Evolutionary conservation across 2,797 vertebrate species (phyloP), one percentile per base, ranked within the genome.

Genomic region (Crypturellus tataupa): DNA sequence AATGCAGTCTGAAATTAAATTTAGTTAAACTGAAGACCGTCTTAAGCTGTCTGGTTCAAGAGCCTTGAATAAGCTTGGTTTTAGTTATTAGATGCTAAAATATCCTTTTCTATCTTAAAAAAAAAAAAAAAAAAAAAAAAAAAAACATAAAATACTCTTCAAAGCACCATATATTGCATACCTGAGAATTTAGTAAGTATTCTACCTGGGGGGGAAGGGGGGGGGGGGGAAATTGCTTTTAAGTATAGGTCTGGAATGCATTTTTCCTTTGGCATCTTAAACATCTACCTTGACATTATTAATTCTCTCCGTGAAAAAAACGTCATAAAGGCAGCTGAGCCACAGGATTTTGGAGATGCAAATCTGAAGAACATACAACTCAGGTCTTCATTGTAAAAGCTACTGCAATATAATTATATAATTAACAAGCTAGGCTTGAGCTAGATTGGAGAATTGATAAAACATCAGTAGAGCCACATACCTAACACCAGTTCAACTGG

Each of bases 1-100:
- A 96, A 97, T 97, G 92, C 90, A 91, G 93, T 56, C 90, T 58
- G 67, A 94, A 98, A 96, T 93, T 51, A 97, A 97, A 96, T 89
- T 83, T 91, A 95, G 96, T 93, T 96, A 91, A 96, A 96, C 89
- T 92, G 21, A 80, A 93, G 84, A 92, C 92, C 89, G 94, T 91
- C 85, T 96, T 72, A 79, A 95, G 96, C 73, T 23, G 15, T 96
- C 95, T 93, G 58, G 88, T 76, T 95, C 64, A 86, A 91, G 62
- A 95, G 85, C 59, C 91, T 97, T 95, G 56, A 71, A 93, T 96
- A 89, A 96, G 81, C 90, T 93, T 90, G 85, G 91, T 91, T 95
- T 90, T 33, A 80, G 67, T 91, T 96, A 78, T 77, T 90, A 97
- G 85, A 96, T 78, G 91, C 63, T 88, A 86, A 96, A 96, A 90